phyloP scores from a whole-genome alignment of 2,888 invertebrate genomes.

The Amblyteles armatorius region DNA sequence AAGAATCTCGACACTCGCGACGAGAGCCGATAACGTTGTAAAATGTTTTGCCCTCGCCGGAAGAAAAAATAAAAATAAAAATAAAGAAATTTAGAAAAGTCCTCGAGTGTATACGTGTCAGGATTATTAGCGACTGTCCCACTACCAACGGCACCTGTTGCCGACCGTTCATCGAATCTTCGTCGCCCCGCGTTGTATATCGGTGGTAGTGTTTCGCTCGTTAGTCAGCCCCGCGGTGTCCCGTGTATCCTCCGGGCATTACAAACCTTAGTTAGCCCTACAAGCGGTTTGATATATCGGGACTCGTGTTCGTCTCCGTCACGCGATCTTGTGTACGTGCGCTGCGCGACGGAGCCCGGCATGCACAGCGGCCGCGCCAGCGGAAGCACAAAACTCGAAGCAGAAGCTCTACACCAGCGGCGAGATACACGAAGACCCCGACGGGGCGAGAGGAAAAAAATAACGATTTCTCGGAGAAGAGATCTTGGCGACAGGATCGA shows the following conservation, averaged over 20 bases:
- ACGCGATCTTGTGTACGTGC: slow-evolving; percentile 62
- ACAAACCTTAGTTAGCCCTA: slow-evolving; percentile 69
- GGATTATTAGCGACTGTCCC: slow-evolving; percentile 58
- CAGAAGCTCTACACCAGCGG: slow-evolving; percentile 11
- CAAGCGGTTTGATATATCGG: slow-evolving; percentile 70
- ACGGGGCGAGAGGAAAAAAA: neutral
- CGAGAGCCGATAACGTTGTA: slow-evolving; percentile 43
- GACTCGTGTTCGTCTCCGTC: slow-evolving; percentile 69
- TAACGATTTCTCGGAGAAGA: neutral
- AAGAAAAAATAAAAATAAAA: slow-evolving; percentile 8
- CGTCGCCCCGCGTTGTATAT: slow-evolving; percentile 18
- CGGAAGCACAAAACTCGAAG: slow-evolving; percentile 8
- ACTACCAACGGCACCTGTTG: slow-evolving; percentile 54
- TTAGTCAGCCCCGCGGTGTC: slow-evolving; percentile 62
- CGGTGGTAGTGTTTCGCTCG: slow-evolving; percentile 59
- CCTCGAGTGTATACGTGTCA: slow-evolving; percentile 14
- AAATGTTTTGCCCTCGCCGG: neutral
- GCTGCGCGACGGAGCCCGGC: neutral
- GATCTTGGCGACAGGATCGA: slow-evolving; percentile 57
- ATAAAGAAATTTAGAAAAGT: slow-evolving; percentile 17
- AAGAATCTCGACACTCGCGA: slow-evolving; percentile 40
- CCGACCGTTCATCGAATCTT: slow-evolving; percentile 38
- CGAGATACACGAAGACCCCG: slow-evolving; percentile 9
- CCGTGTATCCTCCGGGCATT: slow-evolving; percentile 64
- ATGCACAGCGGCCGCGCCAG: slow-evolving; percentile 13